A percentile compares a stretch with the other conserved stretches of the same genome.
Evolutionary conservation across 2,113 vertebrate species (phyloP).

Genomic region (Eurystomus gularis): DNA sequence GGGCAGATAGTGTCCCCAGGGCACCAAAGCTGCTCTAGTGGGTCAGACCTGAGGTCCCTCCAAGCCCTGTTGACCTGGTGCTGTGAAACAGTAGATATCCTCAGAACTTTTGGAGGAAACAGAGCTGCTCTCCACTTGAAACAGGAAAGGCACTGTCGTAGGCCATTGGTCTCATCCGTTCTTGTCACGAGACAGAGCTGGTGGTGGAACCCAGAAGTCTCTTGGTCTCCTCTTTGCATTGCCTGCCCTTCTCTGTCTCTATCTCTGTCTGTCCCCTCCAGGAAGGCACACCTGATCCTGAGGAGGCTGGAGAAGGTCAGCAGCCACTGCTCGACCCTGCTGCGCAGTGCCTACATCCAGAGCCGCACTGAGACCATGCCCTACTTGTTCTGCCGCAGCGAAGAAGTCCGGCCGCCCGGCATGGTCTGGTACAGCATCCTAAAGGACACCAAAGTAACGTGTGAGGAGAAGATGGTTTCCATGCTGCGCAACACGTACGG

Average conservation of each 20-base stretch:
- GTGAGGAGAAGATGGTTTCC: slow-evolving; percentile 94
- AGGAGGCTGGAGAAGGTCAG: slow-evolving; percentile 90
- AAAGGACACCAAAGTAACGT: slow-evolving; percentile 89
- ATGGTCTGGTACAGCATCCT: slow-evolving; percentile 88
- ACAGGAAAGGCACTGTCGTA: not conserved
- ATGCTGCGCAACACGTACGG: slow-evolving; percentile 95
- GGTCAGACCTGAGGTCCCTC: not conserved
- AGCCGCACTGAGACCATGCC: slow-evolving; percentile 92
- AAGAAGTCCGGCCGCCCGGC: slow-evolving; percentile 82
- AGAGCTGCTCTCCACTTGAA: not conserved
- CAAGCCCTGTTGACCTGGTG: not conserved
- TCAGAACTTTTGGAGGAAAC: not conserved
- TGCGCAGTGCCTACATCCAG: slow-evolving; percentile 93
- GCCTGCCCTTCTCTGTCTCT: not conserved
- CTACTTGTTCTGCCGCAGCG: slow-evolving; percentile 90
- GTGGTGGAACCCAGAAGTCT: not conserved
- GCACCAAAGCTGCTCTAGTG: not conserved
- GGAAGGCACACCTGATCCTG: slow-evolving; percentile 95
- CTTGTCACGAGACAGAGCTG: not conserved
- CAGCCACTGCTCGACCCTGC: slow-evolving; percentile 84
- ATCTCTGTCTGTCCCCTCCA: slow-evolving; percentile 51
- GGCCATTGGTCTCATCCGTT: fast-evolving
- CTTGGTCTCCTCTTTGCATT: not conserved
- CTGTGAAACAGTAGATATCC: not conserved
- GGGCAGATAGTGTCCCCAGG: not conserved